Evolutionary conservation across 2,797 vertebrate genomes (phyloP).

Genomic region (Takifugu ocellatus): DNA sequence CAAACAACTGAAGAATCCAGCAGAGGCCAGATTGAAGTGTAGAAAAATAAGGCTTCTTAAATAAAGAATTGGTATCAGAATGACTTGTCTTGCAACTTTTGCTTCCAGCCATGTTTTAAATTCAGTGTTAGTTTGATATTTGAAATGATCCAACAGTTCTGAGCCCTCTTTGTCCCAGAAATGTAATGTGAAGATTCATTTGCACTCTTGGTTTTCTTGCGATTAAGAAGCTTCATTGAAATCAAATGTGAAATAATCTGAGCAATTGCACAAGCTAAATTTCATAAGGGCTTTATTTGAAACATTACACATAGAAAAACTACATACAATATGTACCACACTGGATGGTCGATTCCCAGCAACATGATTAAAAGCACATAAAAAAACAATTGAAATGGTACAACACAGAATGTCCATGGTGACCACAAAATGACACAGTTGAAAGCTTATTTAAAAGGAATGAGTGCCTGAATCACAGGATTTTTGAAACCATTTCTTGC

Average conservation of each 20-base stretch:
- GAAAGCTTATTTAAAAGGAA: slow-evolving; percentile 52
- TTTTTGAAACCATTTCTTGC: slow-evolving; percentile 29
- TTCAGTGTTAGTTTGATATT: background rate
- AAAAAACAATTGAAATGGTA: slow-evolving; percentile 74
- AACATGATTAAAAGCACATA: slow-evolving; percentile 83
- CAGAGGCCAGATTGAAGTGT: slow-evolving; percentile 40
- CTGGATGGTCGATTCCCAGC: slow-evolving; percentile 74
- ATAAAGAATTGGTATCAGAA: slow-evolving; percentile 48
- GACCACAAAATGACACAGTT: slow-evolving; percentile 57
- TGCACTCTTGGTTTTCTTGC: no score
- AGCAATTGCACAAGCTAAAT: slow-evolving; percentile 18
- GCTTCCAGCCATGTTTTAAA: background rate
- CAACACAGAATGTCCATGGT: slow-evolving; percentile 68
- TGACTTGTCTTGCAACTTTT: background rate
- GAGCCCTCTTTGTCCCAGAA: no score
- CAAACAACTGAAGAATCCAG: slow-evolving; percentile 75
- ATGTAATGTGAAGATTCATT: no score
- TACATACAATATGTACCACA: slow-evolving; percentile 90
- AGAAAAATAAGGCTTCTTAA: slow-evolving; percentile 46
- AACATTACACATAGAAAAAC: slow-evolving; percentile 99
- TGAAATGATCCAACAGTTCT: no score
- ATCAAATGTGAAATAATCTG: background rate
- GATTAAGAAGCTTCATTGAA: background rate
- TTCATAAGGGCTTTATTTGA: slow-evolving; percentile 93
- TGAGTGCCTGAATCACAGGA: slow-evolving; percentile 44